These are phyloP conservation scores for Orius insidiosus DNA, from an alignment of 1,140 invertebrate species.

Conservation along the genomic window DNA sequence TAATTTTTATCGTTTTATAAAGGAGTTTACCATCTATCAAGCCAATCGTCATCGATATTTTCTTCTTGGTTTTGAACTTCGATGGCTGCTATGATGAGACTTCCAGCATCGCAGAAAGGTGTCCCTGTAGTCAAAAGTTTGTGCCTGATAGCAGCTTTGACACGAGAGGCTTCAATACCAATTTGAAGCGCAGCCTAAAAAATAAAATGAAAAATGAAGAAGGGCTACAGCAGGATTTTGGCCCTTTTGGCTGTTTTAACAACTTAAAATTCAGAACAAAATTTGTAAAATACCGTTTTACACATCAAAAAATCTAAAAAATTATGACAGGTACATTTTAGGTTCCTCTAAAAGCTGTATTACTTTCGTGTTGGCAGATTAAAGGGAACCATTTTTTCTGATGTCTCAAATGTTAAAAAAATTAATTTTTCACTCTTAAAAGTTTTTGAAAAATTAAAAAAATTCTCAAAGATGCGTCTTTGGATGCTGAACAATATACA, in stretches of 20 bases:
- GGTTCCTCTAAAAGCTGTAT: too few species aligned
- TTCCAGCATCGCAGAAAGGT: conserved; percentile 40
- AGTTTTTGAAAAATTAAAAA: neutral
- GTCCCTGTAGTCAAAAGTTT: conserved; percentile 36
- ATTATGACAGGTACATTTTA: too few species aligned
- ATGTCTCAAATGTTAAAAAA: neutral
- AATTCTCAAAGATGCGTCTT: neutral
- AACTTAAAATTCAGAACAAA: neutral
- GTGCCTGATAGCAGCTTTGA: conserved; percentile 40
- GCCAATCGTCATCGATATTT: neutral
- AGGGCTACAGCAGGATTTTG: neutral
- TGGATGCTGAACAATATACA: conserved; percentile 5
- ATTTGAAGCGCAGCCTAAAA: conserved; percentile 42
- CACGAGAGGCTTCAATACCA: conserved; percentile 45
- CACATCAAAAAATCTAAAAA: too few species aligned
- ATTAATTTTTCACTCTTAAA: neutral
- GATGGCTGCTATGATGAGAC: conserved; percentile 47
- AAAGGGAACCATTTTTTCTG: too few species aligned
- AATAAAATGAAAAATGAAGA: conserved; percentile 11
- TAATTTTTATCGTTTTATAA: neutral
- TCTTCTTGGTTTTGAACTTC: conserved; percentile 43
- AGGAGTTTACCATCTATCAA: neutral
- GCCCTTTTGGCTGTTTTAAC: neutral
- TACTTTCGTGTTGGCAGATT: too few species aligned
- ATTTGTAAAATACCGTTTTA: neutral